Conservation (phyloP, 2,113 vertebrate species). For the Cryptoleucopteryx plumbea region DNA sequence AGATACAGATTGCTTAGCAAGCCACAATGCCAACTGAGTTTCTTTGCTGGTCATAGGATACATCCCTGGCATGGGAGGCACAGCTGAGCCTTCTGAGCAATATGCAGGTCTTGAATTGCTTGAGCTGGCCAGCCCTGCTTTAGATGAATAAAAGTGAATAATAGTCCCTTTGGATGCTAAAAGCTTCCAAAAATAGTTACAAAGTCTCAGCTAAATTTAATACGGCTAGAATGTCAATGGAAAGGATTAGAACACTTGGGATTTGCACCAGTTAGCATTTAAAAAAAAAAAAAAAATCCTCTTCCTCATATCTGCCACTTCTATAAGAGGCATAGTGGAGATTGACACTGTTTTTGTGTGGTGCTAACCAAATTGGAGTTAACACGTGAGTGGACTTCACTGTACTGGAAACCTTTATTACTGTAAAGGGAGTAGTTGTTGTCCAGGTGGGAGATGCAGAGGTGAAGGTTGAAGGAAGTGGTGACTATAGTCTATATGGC, state of each 20-base stretch:
- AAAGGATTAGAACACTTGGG: constrained; percentile 43
- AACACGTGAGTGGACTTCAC: background rate
- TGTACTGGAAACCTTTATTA: background rate
- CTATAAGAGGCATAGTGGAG: background rate
- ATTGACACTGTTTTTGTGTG: background rate
- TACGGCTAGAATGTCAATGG: constrained; percentile 37
- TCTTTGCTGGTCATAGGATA: background rate
- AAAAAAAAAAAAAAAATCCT: background rate
- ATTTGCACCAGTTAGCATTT: constrained; percentile 43
- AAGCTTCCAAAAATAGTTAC: constrained; percentile 58
- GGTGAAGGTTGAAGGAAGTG: background rate
- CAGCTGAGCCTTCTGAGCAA: background rate
- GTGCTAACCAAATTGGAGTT: background rate
- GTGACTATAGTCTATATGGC: background rate
- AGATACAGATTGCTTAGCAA: background rate
- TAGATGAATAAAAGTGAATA: constrained; percentile 14
- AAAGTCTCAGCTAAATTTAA: constrained; percentile 56
- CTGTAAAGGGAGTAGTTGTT: background rate
- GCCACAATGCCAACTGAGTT: accelerated
- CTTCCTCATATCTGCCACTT: background rate
- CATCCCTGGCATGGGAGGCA: background rate
- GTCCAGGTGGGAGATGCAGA: background rate
- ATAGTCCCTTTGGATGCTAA: constrained; percentile 38
- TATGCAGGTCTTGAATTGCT: background rate
- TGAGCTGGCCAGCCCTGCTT: background rate